These are phyloP conservation scores for Alitta virens DNA, from an alignment of 2,888 invertebrate species.

Conservation along the genomic window DNA sequence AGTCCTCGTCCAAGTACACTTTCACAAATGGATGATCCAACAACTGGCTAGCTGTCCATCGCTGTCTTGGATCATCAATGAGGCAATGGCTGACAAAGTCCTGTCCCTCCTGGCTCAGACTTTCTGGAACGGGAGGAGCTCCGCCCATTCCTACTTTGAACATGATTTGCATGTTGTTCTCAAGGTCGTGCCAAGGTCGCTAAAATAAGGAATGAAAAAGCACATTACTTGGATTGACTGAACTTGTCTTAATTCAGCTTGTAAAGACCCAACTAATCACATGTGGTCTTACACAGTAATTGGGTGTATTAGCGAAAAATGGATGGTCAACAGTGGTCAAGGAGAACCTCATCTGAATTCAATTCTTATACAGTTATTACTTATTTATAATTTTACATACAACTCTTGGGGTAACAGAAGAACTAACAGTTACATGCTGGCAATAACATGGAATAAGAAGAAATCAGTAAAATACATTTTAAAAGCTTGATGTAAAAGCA, in stretches of 20 bases:
- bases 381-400: no score
- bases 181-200: slow-evolving; percentile 89
- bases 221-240: not conserved
- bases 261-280: not conserved
- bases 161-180: slow-evolving; percentile 93
- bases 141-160: slow-evolving; percentile 93
- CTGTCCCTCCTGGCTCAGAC: slow-evolving; percentile 77
- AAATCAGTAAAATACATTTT: no score
- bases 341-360: no score
- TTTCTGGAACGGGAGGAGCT: slow-evolving; percentile 72
- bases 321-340: no score
- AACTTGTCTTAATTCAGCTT: not conserved
- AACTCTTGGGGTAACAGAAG: no score
- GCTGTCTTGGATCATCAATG: slow-evolving; percentile 74
- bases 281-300: no score
- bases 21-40: slow-evolving; percentile 53
- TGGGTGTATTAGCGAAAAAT: no score
- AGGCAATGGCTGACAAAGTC: slow-evolving; percentile 78
- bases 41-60: slow-evolving; percentile 72
- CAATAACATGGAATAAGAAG: no score
- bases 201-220: slow-evolving; percentile 53
- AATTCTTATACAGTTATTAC: no score
- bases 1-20: slow-evolving; percentile 18
- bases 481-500: no score
- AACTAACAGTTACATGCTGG: no score